A percentile compares a stretch with the other conserved stretches of the same genome.
Conservation (phyloP, 2,113 vertebrate species). For the Indicator maculatus region DNA sequence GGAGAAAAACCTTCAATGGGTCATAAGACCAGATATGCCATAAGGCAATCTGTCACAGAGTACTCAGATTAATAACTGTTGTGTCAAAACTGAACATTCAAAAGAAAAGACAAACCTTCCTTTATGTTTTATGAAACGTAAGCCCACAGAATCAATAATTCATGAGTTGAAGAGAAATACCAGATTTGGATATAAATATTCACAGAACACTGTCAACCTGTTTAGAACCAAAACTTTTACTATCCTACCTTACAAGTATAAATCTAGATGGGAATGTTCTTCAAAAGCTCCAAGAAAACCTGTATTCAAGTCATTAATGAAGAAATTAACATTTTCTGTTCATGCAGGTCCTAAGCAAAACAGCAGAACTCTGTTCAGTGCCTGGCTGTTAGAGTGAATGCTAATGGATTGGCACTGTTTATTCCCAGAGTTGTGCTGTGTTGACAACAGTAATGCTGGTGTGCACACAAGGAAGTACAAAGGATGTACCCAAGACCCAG, state of each 20-base stretch:
- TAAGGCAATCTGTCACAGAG: constrained; percentile 64
- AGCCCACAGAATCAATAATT: constrained; percentile 64
- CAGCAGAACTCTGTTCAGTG: neutral
- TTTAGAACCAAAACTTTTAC: constrained; percentile 31
- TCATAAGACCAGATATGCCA: constrained; percentile 53
- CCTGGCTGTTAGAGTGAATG: neutral
- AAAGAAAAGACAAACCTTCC: constrained; percentile 69
- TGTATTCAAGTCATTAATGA: constrained; percentile 6
- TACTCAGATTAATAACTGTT: constrained; percentile 64
- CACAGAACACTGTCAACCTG: constrained; percentile 32
- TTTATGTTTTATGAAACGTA: constrained; percentile 67
- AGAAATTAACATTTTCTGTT: constrained; percentile 19
- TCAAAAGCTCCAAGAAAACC: neutral
- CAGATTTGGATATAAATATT: constrained; percentile 68
- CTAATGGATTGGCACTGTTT: neutral
- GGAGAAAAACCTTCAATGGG: constrained; percentile 7
- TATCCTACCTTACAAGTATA: constrained; percentile 23
- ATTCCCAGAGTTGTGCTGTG: neutral
- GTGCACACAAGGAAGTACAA: neutral
- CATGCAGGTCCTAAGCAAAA: neutral
- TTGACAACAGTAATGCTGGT: neutral
- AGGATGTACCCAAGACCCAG: neutral
- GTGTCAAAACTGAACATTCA: constrained; percentile 64
- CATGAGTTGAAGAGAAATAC: constrained; percentile 48
- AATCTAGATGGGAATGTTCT: constrained; percentile 3